A percentile compares a stretch with the other conserved stretches of the same genome.
phyloP scores from a whole-genome alignment of 1,140 invertebrate species.

The Bombus balteatus region DNA sequence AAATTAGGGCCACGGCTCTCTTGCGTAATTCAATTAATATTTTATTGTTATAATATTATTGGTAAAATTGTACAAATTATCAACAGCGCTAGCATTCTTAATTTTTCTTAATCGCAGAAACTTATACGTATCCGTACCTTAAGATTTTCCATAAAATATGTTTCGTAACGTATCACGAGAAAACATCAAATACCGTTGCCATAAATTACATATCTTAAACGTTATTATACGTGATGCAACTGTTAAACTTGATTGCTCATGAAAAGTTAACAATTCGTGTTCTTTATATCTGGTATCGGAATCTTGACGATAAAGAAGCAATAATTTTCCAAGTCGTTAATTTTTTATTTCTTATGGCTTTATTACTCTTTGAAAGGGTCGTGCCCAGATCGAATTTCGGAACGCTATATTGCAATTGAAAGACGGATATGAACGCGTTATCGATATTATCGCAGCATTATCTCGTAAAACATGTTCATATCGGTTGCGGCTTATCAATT shows the following conservation, averaged over 20 bases:
- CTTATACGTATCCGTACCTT: fast-evolving
- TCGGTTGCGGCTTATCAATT: constrained; percentile 54
- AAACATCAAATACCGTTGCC: no score
- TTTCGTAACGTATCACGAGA: no score
- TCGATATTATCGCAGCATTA: constrained; percentile 59
- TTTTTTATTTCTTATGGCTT: neutral
- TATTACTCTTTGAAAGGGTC: neutral
- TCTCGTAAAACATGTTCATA: constrained; percentile 42
- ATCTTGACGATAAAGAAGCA: neutral
- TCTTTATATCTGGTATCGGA: neutral
- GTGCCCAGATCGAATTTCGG: constrained; percentile 20
- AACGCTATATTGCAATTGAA: constrained; percentile 23
- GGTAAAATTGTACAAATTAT: no score
- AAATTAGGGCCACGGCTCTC: no score
- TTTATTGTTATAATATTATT: no score
- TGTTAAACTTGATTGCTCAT: neutral
- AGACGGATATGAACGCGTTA: constrained; percentile 47
- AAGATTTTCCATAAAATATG: no score
- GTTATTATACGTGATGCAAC: neutral
- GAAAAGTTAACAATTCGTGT: neutral
- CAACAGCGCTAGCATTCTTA: no score
- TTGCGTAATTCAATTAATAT: no score
- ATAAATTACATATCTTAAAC: neutral
- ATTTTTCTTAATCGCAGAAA: no score
- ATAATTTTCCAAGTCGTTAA: neutral